Evolutionary conservation across 2,113 vertebrate genomes (phyloP), one percentile per base, ranked within the genome.

Genomic region (Daphoenositta chrysoptera): DNA sequence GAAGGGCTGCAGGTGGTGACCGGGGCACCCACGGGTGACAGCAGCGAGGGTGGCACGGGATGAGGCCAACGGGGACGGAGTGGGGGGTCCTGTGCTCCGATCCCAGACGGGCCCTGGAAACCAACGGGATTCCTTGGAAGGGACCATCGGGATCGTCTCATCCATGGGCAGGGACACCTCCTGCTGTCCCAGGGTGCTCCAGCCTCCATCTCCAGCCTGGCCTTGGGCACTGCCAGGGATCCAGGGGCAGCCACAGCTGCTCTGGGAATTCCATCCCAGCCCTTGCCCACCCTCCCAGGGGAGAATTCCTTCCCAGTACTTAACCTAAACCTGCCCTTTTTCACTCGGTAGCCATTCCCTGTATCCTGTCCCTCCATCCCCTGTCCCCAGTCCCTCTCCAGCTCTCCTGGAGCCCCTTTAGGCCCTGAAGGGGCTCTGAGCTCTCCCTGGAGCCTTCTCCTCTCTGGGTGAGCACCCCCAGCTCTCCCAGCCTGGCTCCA

Each of bases 261-360:
- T 58, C 30, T 69, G 53, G 22, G 7, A 18, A 56, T 7, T 8
- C 39, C 26, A 33, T 15, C 30, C 51, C 64, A 69, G 8, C 11
- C 2, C 22, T 35, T 48, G 6, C 1, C 17, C 44, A 48, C 9
- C 44, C 28, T n/a, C 23, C 0, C 15, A 69, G 30, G 2, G 4
- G 4, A 9, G 0, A 24, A 60, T 70, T 60, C 2, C 24, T 35
- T 10, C 54, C 66, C 44, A 35, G 1, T 42, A 4, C 50, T 28
- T 12, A 13, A 15, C 7, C 27, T 5, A 24, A 0, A 4, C 9
- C 77, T 56, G 40, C 33, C 16, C 50, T 56, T 27, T 24, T 22
- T 10, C 54, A n/a, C 21, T 23, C 4, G 13, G 33, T 3, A 66
- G 13, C 40, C 77, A 47, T 56, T 66, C 50, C 50, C 39, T 22